Percentiles rank a stretch among this genome's conserved stretches.
These are phyloP conservation scores for Danio jaintianensis DNA, from an alignment of 2,797 vertebrate genomes.

Conservation along the genomic window DNA sequence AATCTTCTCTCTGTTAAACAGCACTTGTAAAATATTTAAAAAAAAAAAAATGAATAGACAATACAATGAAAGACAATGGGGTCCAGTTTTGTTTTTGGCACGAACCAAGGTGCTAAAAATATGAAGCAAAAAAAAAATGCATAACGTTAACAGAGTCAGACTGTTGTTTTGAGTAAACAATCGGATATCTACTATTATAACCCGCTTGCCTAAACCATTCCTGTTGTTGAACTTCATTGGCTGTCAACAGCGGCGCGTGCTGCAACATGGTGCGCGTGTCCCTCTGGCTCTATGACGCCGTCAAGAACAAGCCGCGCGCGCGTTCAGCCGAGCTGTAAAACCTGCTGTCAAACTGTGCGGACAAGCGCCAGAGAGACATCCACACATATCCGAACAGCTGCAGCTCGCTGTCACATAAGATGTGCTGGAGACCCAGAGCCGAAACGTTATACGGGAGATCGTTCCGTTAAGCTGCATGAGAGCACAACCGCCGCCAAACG, in stretches of 20 bases:
- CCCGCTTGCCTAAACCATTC: background rate
- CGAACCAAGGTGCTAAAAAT: too few species aligned
- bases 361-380: background rate
- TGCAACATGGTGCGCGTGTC: constrained; percentile 17
- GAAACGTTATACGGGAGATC: constrained; percentile 19
- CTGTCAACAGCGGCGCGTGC: constrained; percentile 20
- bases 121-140: background rate
- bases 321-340: background rate
- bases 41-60: too few species aligned
- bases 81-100: too few species aligned
- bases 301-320: constrained; percentile 6
- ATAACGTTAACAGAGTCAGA: background rate
- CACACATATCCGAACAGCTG: constrained; percentile 3
- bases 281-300: constrained; percentile 14
- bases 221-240: constrained; percentile 26
- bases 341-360: constrained; percentile 22
- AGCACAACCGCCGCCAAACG: constrained; percentile 4
- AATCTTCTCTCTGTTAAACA: too few species aligned
- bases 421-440: background rate
- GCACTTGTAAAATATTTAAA: too few species aligned
- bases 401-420: constrained; percentile 3
- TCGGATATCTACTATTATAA: background rate
- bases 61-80: too few species aligned
- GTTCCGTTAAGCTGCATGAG: background rate
- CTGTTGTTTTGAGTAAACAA: background rate